These are phyloP conservation scores for Trichogramma pretiosum DNA, from an alignment of 1,140 invertebrate species.

Conservation along the genomic window DNA sequence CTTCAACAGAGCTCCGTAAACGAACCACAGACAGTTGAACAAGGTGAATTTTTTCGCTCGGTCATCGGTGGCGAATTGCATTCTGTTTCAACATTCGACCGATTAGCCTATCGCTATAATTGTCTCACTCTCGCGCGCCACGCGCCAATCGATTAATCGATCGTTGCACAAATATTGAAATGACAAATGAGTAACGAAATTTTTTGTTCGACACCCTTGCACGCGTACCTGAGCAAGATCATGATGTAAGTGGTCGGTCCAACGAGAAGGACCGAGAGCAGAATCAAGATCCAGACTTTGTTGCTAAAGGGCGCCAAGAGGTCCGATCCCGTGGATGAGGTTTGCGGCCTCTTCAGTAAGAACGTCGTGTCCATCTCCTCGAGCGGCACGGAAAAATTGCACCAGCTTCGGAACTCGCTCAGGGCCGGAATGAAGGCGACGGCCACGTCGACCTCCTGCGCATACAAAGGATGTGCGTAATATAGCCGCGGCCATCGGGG, in stretches of 20 bases:
- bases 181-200: too few relatives aligned
- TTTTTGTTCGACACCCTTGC: neutral
- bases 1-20: slow-evolving; percentile 79
- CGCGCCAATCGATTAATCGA: too few relatives aligned
- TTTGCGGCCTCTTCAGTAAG: slow-evolving; percentile 66
- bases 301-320: slow-evolving; percentile 69
- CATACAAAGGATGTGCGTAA: slow-evolving; percentile 18
- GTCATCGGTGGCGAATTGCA: slow-evolving; percentile 44
- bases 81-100: slow-evolving; percentile 26
- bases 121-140: too few relatives aligned
- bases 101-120: too few relatives aligned
- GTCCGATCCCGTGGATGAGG: slow-evolving; percentile 73
- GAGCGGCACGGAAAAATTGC: slow-evolving; percentile 57
- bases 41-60: slow-evolving; percentile 52
- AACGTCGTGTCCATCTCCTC: slow-evolving; percentile 68
- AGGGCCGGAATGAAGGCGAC: slow-evolving; percentile 68
- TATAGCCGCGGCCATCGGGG: too few relatives aligned
- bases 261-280: slow-evolving; percentile 60
- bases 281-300: slow-evolving; percentile 69
- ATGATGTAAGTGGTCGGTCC: slow-evolving; percentile 72
- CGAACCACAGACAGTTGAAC: slow-evolving; percentile 71
- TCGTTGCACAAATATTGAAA: too few relatives aligned
- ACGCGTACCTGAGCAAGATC: slow-evolving; percentile 49
- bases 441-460: slow-evolving; percentile 65
- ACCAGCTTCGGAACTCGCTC: slow-evolving; percentile 45